Percentiles rank a stretch among this genome's conserved stretches.
Evolutionary conservation across 2,797 vertebrate genomes (phyloP).

Genomic region (Streptopelia turtur): DNA sequence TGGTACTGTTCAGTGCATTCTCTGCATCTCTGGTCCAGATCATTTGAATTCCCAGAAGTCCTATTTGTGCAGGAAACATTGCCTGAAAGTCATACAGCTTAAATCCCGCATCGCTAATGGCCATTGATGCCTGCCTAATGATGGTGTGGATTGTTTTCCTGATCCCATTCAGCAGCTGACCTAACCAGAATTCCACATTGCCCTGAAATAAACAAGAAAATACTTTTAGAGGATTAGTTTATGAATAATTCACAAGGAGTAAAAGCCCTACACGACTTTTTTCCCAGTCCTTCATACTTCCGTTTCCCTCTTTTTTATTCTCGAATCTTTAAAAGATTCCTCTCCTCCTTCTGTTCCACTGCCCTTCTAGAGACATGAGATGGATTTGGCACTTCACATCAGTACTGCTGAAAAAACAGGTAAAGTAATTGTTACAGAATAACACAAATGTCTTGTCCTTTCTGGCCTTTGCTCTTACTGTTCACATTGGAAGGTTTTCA

Average conservation of each 20-base stretch:
- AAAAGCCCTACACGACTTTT: neutral
- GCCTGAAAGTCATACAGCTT: constrained; percentile 84
- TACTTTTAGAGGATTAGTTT: constrained; percentile 6
- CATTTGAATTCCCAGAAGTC: constrained; percentile 88
- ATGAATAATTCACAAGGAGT: constrained; percentile 51
- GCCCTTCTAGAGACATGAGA: neutral
- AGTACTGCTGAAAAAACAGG: constrained; percentile 6
- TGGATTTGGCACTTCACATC: constrained; percentile 1
- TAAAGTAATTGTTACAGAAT: neutral
- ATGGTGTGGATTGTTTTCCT: constrained; percentile 84
- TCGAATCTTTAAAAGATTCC: neutral
- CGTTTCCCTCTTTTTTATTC: neutral
- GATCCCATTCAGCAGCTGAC: constrained; percentile 81
- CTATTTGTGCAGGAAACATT: constrained; percentile 86
- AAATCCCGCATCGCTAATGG: constrained; percentile 78
- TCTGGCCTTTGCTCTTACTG: neutral
- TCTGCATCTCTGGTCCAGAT: constrained; percentile 89
- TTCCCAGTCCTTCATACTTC: neutral
- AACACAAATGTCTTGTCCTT: neutral
- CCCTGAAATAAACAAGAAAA: constrained; percentile 78
- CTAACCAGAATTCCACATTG: constrained; percentile 87
- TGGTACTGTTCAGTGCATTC: constrained; percentile 81
- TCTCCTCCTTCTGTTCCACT: neutral
- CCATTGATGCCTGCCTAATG: constrained; percentile 81
- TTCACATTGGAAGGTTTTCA: neutral